phyloP scores from a whole-genome alignment of 2,113 vertebrate species.

The Sporophila hypoxantha region DNA sequence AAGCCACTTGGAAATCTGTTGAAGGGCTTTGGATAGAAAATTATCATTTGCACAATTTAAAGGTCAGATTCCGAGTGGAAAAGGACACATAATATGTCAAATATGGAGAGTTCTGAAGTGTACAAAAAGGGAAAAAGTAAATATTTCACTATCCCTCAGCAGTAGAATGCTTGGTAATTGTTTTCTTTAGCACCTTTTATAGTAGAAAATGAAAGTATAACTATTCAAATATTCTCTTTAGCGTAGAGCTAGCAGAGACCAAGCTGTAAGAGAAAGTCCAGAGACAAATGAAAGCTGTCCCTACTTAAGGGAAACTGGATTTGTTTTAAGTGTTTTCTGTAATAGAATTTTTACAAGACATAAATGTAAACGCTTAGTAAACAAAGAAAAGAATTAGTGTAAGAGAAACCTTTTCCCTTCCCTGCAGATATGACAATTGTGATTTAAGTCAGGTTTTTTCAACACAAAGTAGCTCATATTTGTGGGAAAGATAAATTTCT shows the following conservation, averaged over 20 bases:
- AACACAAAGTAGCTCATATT: not conserved
- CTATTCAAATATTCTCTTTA: not conserved
- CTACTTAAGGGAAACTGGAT: not conserved
- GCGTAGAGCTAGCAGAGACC: not conserved
- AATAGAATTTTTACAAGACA: not conserved
- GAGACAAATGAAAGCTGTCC: not conserved
- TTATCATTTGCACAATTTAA: not conserved
- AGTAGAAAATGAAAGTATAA: not conserved
- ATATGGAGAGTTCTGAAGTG: not conserved
- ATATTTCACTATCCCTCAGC: not conserved
- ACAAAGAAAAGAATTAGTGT: not conserved
- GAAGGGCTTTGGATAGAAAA: not conserved
- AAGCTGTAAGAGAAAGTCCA: not conserved
- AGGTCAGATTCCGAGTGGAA: not conserved
- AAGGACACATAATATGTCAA: not conserved
- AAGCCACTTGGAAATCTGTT: not conserved
- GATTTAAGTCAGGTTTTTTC: not conserved
- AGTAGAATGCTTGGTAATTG: not conserved
- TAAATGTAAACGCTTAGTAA: not conserved
- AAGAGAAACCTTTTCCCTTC: not conserved
- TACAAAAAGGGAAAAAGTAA: not conserved
- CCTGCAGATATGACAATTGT: not conserved
- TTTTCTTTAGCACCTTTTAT: not conserved
- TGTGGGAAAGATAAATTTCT: not conserved
- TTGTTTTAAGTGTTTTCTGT: not conserved